phyloP scores from a whole-genome alignment of 2,888 invertebrate species.

The Teinopalpus imperialis region DNA sequence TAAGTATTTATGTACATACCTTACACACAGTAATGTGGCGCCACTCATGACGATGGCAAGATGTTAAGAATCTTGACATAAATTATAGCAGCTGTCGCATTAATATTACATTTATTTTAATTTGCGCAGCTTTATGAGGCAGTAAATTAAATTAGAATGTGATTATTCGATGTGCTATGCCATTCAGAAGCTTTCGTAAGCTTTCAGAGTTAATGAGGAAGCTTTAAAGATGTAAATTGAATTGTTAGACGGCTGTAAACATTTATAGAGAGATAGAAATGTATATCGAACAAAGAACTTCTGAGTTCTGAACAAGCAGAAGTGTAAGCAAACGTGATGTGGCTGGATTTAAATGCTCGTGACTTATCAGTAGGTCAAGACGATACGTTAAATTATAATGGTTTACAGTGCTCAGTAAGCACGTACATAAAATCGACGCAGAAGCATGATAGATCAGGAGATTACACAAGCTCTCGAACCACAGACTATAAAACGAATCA shows the following conservation, averaged over 20 bases:
- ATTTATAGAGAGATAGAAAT: slow-evolving; percentile 1
- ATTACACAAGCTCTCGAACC: slow-evolving; percentile 35
- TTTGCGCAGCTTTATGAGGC: slow-evolving; percentile 30
- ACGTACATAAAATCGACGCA: slow-evolving; percentile 41
- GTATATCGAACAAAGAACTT: slow-evolving; percentile 13
- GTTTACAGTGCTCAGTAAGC: slow-evolving; percentile 40
- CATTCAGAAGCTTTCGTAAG: slow-evolving; percentile 10
- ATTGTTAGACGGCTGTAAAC: not conserved
- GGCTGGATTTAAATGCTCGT: slow-evolving; percentile 42
- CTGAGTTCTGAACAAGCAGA: slow-evolving; percentile 9
- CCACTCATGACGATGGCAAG: slow-evolving; percentile 19
- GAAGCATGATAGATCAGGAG: slow-evolving; percentile 40
- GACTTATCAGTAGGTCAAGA: slow-evolving; percentile 68
- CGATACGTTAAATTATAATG: slow-evolving; percentile 57
- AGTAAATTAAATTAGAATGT: slow-evolving; percentile 27
- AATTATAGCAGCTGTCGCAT: slow-evolving; percentile 29
- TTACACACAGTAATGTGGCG: slow-evolving; percentile 27
- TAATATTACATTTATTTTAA: slow-evolving; percentile 31
- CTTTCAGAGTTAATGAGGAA: slow-evolving; percentile 7
- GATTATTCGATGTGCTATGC: slow-evolving; percentile 21
- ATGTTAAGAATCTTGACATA: slow-evolving; percentile 27
- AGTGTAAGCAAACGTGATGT: slow-evolving; percentile 12
- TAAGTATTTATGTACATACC: slow-evolving; percentile 20
- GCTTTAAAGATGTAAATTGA: slow-evolving; percentile 3
- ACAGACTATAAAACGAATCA: slow-evolving; percentile 11